These are phyloP conservation scores for Pao palembangensis DNA, from an alignment of 2,113 vertebrate species.

Conservation along the genomic window DNA sequence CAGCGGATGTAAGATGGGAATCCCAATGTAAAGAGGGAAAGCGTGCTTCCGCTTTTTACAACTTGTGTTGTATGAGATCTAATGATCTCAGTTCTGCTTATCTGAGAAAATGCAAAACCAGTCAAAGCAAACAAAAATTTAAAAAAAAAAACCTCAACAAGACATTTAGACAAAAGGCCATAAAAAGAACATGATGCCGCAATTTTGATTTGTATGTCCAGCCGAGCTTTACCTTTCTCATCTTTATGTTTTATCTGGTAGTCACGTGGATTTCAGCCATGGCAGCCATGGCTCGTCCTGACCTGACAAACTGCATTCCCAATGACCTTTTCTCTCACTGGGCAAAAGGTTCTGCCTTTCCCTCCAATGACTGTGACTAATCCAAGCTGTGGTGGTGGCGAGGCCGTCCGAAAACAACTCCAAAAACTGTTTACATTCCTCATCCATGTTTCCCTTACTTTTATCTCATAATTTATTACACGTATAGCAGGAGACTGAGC, in stretches of 20 bases:
- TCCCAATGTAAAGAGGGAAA: conserved; percentile 3
- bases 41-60: background rate
- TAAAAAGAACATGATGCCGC: background rate
- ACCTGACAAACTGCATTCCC: conserved; percentile 67
- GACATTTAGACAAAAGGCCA: background rate
- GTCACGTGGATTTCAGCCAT: conserved; percentile 32
- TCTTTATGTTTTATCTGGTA: conserved; percentile 1
- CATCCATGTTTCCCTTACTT: conserved; percentile 41
- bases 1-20: conserved; percentile 1
- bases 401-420: conserved; percentile 45
- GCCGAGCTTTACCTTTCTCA: conserved; percentile 8
- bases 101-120: background rate
- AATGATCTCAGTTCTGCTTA: background rate
- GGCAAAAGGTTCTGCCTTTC: conserved; percentile 41
- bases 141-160: background rate
- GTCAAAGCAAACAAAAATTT: background rate
- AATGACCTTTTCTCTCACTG: conserved; percentile 63
- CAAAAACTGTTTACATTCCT: conserved; percentile 65
- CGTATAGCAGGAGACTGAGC: conserved; percentile 22
- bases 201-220: background rate
- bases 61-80: too few species aligned
- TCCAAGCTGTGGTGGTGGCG: conserved; percentile 15
- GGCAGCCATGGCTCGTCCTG: conserved; percentile 42
- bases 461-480: conserved; percentile 36
- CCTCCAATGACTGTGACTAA: conserved; percentile 53